A percentile compares a stretch with the other conserved stretches of the same genome.
These are phyloP conservation scores for Siphamia tubifer DNA, from an alignment of 2,113 vertebrate species.

Conservation along the genomic window DNA sequence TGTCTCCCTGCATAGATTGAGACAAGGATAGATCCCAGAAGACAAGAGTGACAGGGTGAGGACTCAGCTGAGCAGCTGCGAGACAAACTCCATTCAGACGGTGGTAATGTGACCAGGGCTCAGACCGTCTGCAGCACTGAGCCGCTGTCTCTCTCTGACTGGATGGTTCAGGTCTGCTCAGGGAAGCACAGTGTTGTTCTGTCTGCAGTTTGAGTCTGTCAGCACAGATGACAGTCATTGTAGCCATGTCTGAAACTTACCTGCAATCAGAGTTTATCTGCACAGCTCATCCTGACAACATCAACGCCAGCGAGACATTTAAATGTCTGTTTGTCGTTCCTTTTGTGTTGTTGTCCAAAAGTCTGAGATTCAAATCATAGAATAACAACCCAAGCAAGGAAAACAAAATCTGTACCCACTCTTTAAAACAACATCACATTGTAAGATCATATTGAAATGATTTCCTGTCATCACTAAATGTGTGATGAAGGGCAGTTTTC, in stretches of 20 bases:
- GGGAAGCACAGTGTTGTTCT: conserved; percentile 13
- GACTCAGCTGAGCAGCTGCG: conserved; percentile 46
- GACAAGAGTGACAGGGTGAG: conserved; percentile 58
- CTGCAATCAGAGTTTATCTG: neutral
- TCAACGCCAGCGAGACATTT: neutral
- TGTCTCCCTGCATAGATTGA: conserved; percentile 63
- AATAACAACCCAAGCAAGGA: neutral
- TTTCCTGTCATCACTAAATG: conserved; percentile 29
- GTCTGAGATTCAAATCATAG: neutral
- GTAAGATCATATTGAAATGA: conserved; percentile 12
- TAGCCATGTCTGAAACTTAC: conserved; percentile 27
- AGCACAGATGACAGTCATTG: conserved; percentile 45
- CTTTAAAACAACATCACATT: neutral
- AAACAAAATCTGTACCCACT: neutral
- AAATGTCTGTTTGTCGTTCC: neutral
- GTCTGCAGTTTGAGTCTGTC: conserved; percentile 47
- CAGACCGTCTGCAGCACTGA: conserved; percentile 27
- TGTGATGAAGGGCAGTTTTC: neutral
- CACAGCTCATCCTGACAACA: neutral
- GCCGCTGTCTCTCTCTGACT: conserved; percentile 14
- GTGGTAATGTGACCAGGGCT: conserved; percentile 42
- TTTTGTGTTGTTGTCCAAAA: no score
- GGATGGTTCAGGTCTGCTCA: conserved; percentile 5
- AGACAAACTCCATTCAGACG: conserved; percentile 55
- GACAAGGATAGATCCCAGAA: conserved; percentile 57